Evolutionary conservation across 2,113 vertebrate species (phyloP).

Genomic region (Sylvietta virens): DNA sequence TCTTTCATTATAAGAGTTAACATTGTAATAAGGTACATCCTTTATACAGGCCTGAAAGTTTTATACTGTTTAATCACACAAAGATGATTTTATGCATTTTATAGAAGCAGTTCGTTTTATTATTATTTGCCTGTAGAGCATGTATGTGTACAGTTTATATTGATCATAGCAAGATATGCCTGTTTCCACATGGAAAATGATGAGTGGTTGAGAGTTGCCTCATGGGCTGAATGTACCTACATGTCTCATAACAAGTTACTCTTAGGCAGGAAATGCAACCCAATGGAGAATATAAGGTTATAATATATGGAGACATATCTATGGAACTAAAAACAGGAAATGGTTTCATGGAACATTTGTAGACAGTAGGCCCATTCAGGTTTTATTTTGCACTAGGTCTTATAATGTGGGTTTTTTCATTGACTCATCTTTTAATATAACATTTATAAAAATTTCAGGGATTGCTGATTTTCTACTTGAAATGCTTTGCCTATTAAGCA

Average conservation of each 20-base stretch:
- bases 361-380: rapidly evolving
- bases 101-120: background rate
- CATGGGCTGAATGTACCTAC: background rate
- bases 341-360: background rate
- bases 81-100: background rate
- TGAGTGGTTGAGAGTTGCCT: background rate
- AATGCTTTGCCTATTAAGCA: background rate
- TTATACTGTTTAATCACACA: background rate
- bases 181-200: background rate
- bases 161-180: background rate
- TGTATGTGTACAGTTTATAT: background rate
- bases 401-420: rapidly evolving
- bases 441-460: background rate
- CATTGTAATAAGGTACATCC: background rate
- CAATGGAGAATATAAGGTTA: background rate
- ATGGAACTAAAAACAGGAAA: background rate
- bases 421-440: background rate
- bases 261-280: background rate
- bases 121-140: background rate
- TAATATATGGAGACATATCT: background rate
- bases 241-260: background rate
- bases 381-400: background rate
- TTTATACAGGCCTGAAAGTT: background rate
- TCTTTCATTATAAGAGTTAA: background rate
- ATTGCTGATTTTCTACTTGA: background rate